These are phyloP conservation scores for Argyresthia albistria DNA, from an alignment of 2,888 invertebrate genomes.

Conservation along the genomic window DNA sequence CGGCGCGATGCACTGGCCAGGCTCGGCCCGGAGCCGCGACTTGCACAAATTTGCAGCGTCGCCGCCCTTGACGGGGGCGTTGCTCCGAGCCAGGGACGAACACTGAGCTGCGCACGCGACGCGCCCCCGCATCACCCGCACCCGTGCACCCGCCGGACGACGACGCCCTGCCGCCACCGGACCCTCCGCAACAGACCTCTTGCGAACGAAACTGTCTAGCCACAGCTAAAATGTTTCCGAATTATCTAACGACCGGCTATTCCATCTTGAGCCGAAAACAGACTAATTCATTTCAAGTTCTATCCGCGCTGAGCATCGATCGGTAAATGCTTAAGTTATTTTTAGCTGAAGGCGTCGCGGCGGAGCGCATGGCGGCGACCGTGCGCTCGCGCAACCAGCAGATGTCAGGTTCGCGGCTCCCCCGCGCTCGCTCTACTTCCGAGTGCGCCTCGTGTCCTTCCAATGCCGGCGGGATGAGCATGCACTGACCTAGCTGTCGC, in stretches of 20 bases:
- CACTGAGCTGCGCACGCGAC: constrained; percentile 64
- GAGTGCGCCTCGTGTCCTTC: constrained; percentile 8
- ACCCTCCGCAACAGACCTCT: neutral
- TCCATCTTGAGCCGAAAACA: neutral
- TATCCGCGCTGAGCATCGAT: constrained; percentile 29
- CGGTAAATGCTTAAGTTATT: constrained; percentile 39
- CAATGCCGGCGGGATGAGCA: constrained; percentile 10
- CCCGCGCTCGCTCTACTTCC: constrained; percentile 26
- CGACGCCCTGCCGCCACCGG: neutral
- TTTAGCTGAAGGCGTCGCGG: constrained; percentile 42
- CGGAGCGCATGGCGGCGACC: constrained; percentile 47
- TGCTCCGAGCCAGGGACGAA: constrained; percentile 70
- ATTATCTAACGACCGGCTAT: constrained; percentile 1
- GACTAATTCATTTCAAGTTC: constrained; percentile 11
- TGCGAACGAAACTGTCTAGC: neutral
- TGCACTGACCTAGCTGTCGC: constrained; percentile 19
- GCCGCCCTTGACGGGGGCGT: constrained; percentile 73
- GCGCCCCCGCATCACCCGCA: constrained; percentile 47
- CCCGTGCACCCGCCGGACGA: constrained; percentile 19
- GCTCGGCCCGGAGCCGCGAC: constrained; percentile 38
- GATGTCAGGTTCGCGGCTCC: constrained; percentile 40
- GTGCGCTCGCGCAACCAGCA: constrained; percentile 34
- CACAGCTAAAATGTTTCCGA: neutral
- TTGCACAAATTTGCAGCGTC: constrained; percentile 71
- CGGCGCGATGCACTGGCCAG: constrained; percentile 64